These are phyloP conservation scores for Pachliopta kotzebuea DNA, from an alignment of 2,888 invertebrate genomes.

Conservation along the genomic window DNA sequence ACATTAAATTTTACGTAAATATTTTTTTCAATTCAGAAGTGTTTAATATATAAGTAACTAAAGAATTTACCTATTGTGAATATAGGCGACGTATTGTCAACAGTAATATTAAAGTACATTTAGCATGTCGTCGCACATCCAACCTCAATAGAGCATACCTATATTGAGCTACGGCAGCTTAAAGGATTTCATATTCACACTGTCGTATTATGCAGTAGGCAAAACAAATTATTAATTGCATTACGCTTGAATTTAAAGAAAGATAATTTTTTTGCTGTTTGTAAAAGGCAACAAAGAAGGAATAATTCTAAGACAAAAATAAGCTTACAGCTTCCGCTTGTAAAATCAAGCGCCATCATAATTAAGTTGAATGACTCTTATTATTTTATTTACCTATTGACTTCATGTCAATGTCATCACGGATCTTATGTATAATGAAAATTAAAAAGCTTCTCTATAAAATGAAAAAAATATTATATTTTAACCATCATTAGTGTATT, in stretches of 20 bases:
- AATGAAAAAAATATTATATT: neutral
- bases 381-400: no score
- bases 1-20: no score
- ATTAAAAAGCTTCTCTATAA: neutral
- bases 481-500: neutral
- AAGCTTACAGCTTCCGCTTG: no score
- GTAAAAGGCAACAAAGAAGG: no score
- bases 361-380: no score
- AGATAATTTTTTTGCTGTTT: neutral
- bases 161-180: neutral
- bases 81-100: neutral
- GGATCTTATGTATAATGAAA: no score
- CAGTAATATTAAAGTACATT: conserved; percentile 15
- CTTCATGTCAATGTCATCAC: no score
- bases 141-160: conserved; percentile 1
- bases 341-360: no score
- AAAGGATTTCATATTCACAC: conserved; percentile 1
- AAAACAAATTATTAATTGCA: neutral
- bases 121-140: conserved; percentile 7
- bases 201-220: neutral
- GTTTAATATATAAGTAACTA: neutral
- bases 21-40: no score
- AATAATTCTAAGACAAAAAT: no score
- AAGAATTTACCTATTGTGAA: neutral
- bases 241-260: neutral